These are phyloP conservation scores for Campoplex capitator DNA, from an alignment of 2,888 invertebrate species.

Conservation along the genomic window DNA sequence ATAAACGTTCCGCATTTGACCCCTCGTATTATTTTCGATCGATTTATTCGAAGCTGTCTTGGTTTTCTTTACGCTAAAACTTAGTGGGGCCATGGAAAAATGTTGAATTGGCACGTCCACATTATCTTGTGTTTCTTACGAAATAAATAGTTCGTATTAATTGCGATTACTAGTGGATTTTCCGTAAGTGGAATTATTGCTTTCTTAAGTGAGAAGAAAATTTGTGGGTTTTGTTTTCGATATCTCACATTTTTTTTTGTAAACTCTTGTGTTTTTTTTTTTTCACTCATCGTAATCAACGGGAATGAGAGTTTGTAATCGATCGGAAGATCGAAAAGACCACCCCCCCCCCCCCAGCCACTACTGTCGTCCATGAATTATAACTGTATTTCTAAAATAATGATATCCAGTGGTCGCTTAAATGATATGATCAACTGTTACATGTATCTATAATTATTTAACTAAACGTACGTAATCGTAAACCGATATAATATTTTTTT, in stretches of 20 bases:
- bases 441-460: slow-evolving; percentile 56
- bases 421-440: slow-evolving; percentile 21
- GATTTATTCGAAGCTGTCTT: slow-evolving; percentile 2
- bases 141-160: slow-evolving; percentile 16
- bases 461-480: slow-evolving; percentile 61
- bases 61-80: not conserved
- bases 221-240: not conserved
- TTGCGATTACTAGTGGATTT: not conserved
- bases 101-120: not conserved
- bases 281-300: not conserved
- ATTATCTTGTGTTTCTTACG: slow-evolving; percentile 18
- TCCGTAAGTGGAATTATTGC: not conserved
- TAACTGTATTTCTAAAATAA: slow-evolving; percentile 51
- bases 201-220: slow-evolving; percentile 7
- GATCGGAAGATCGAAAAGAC: slow-evolving; percentile 12
- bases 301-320: not conserved
- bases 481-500: slow-evolving; percentile 36
- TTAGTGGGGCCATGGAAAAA: slow-evolving; percentile 13
- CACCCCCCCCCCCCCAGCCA: not conserved
- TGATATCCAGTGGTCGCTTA: slow-evolving; percentile 28
- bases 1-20: slow-evolving; percentile 67
- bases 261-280: slow-evolving; percentile 8
- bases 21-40: slow-evolving; percentile 19
- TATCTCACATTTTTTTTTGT: not conserved
- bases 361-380: slow-evolving; percentile 44